Percentiles rank a stretch among this genome's conserved stretches.
These are phyloP conservation scores for Bimastos eiseni DNA, from an alignment of 2,888 invertebrate species.

Conservation along the genomic window DNA sequence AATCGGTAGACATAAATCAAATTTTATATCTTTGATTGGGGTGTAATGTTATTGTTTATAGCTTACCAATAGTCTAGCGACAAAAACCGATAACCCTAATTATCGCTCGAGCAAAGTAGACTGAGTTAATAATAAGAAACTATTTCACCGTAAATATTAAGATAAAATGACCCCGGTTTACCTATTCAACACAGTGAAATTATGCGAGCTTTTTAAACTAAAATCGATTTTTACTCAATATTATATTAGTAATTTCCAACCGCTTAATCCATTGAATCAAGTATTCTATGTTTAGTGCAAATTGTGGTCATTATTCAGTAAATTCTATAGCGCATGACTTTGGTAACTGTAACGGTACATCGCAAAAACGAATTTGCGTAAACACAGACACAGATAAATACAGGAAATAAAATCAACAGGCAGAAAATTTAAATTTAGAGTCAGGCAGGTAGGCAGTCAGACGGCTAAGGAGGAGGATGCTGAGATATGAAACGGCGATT, in stretches of 20 bases:
- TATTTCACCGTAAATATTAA: background rate
- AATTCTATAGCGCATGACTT: background rate
- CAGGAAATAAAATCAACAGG: no score
- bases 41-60: background rate
- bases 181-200: background rate
- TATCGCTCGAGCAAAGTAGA: background rate
- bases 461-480: no score
- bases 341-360: background rate
- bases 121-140: background rate
- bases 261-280: background rate
- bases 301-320: background rate
- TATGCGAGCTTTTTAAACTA: background rate
- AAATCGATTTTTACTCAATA: background rate
- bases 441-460: no score
- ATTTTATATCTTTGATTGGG: background rate
- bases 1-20: background rate
- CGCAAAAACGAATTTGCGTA: no score
- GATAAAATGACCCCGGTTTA: background rate
- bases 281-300: background rate
- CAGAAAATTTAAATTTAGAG: no score
- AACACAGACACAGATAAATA: no score
- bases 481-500: no score
- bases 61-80: background rate
- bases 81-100: background rate
- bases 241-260: background rate